Evolutionary conservation across 2,888 invertebrate species (phyloP).

Genomic region (Anorthoa munda): DNA sequence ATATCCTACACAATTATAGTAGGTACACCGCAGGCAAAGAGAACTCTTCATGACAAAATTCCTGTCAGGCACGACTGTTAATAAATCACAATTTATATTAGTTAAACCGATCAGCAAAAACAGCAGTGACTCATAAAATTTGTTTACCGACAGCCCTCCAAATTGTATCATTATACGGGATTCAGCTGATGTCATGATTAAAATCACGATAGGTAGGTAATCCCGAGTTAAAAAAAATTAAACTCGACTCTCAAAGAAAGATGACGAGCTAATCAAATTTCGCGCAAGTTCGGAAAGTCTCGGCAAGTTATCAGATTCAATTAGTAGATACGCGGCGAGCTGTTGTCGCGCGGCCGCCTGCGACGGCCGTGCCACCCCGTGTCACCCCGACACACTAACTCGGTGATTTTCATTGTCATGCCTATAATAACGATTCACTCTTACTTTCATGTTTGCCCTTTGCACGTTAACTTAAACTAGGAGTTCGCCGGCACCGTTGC

Average conservation of each 20-base stretch:
- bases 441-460: constrained; percentile 64
- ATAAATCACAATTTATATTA: constrained; percentile 43
- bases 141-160: constrained; percentile 51
- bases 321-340: constrained; percentile 83
- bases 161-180: constrained; percentile 67
- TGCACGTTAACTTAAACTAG: constrained; percentile 47
- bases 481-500: constrained; percentile 7
- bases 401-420: constrained; percentile 73
- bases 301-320: constrained; percentile 87
- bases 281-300: constrained; percentile 83
- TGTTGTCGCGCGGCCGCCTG: constrained; percentile 48
- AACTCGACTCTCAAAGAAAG: constrained; percentile 80
- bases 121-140: constrained; percentile 39
- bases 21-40: not conserved
- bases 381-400: constrained; percentile 62
- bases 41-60: constrained; percentile 3
- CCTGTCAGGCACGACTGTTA: constrained; percentile 7
- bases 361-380: constrained; percentile 37
- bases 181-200: constrained; percentile 70
- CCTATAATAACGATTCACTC: constrained; percentile 68
- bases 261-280: constrained; percentile 88
- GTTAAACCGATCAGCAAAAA: constrained; percentile 45
- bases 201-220: constrained; percentile 72
- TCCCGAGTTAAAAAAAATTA: constrained; percentile 79
- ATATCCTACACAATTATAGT: constrained; percentile 4